Conservation (phyloP, 2,888 invertebrate species). For the Autographa gamma region DNA sequence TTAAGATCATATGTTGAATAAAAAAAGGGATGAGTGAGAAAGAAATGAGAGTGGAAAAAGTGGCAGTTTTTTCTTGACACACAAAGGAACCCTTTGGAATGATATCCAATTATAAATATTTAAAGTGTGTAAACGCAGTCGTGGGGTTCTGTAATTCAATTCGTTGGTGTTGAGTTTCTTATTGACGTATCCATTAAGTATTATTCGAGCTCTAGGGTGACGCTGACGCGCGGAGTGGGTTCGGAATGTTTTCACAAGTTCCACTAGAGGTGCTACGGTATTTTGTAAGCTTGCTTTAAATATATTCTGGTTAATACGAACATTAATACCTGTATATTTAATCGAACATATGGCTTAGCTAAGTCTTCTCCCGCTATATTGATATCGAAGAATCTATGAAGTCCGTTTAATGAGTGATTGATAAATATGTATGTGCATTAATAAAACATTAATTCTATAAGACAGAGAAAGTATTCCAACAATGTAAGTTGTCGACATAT, state of each 20-base stretch:
- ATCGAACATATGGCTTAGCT: neutral
- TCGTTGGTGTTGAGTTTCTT: constrained; percentile 81
- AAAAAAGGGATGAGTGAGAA: constrained; percentile 46
- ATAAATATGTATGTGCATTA: constrained; percentile 13
- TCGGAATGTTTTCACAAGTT: constrained; percentile 54
- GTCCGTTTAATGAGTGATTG: neutral
- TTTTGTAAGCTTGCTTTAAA: constrained; percentile 42
- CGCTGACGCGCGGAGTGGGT: constrained; percentile 52
- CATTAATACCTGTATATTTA: neutral
- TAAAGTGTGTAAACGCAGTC: constrained; percentile 75
- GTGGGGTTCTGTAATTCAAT: constrained; percentile 80
- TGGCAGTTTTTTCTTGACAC: constrained; percentile 48
- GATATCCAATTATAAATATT: constrained; percentile 83
- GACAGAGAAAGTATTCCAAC: constrained; percentile 43
- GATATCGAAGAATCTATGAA: neutral
- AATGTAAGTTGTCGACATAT: constrained; percentile 42
- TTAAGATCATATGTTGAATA: constrained; percentile 54
- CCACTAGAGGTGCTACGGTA: constrained; percentile 30
- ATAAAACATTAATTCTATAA: constrained; percentile 25
- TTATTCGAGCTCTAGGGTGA: constrained; percentile 68
- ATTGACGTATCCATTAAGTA: constrained; percentile 86
- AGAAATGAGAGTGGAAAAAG: constrained; percentile 43
- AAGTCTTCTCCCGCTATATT: neutral
- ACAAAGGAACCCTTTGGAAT: constrained; percentile 64
- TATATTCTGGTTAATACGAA: constrained; percentile 37